phyloP scores from a whole-genome alignment of 2,113 vertebrate species.

The Rallus limicola region DNA sequence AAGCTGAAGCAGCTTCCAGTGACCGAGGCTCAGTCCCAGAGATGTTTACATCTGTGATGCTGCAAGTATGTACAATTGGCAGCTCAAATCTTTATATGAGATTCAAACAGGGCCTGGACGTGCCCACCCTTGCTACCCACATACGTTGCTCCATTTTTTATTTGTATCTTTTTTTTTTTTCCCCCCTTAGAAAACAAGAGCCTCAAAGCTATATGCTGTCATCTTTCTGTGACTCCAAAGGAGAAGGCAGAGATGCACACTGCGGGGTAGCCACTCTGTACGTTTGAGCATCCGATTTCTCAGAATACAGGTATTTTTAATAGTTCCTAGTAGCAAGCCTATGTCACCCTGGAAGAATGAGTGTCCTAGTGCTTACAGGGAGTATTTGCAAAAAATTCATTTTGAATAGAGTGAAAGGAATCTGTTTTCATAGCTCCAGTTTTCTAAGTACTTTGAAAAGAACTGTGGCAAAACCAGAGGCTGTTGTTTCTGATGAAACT shows the following conservation, averaged over 20 bases:
- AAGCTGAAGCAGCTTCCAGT: neutral
- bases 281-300: neutral
- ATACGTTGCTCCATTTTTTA: neutral
- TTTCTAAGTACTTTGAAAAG: neutral
- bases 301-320: conserved; percentile 39
- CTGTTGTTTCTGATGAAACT: neutral
- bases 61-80: neutral
- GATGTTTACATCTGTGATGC: neutral
- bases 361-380: neutral
- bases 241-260: conserved; percentile 12
- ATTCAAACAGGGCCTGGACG: neutral
- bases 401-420: neutral
- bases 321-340: neutral
- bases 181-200: conserved; percentile 33
- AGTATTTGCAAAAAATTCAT: neutral
- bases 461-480: neutral
- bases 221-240: conserved; percentile 25
- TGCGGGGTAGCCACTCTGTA: neutral
- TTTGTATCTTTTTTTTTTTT: neutral
- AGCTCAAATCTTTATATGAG: neutral
- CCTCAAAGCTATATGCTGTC: conserved; percentile 18
- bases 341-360: neutral
- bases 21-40: neutral
- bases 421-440: neutral
- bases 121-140: neutral